Conservation (phyloP, 2,113 vertebrate species). For the Siphamia tubifer region DNA sequence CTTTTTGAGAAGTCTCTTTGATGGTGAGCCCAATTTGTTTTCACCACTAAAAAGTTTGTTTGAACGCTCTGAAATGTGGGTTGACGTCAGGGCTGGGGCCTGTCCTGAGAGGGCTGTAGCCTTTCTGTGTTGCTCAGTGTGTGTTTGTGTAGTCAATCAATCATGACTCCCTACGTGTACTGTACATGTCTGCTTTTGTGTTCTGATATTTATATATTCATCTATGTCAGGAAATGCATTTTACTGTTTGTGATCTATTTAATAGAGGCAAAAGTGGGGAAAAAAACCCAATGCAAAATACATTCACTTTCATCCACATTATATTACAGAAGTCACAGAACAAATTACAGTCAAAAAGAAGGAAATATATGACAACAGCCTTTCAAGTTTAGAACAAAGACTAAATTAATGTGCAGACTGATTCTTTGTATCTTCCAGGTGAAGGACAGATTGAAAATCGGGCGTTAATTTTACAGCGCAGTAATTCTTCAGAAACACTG, state of each 20-base stretch:
- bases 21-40: conserved; percentile 75
- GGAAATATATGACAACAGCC: not conserved
- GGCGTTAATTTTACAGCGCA: conserved; percentile 17
- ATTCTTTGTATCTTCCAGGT: not conserved
- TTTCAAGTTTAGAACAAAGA: not conserved
- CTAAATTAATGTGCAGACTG: not conserved
- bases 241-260: too few relatives aligned
- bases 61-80: conserved; percentile 45
- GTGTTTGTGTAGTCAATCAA: not conserved
- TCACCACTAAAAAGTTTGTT: conserved; percentile 66
- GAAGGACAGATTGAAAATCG: not conserved
- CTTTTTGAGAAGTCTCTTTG: conserved; percentile 75
- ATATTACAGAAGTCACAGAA: too few relatives aligned
- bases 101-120: conserved; percentile 47
- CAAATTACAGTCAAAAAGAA: too few relatives aligned
- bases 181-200: not conserved
- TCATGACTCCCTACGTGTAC: too few relatives aligned
- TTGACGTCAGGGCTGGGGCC: conserved; percentile 20
- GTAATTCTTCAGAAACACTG: conserved; percentile 43
- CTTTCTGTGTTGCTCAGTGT: not conserved
- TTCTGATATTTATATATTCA: too few relatives aligned
- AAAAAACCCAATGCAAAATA: too few relatives aligned
- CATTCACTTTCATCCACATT: too few relatives aligned
- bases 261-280: too few relatives aligned
- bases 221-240: too few relatives aligned